Evolutionary conservation across 2,888 invertebrate species (phyloP).

Genomic region (Timema podura): DNA sequence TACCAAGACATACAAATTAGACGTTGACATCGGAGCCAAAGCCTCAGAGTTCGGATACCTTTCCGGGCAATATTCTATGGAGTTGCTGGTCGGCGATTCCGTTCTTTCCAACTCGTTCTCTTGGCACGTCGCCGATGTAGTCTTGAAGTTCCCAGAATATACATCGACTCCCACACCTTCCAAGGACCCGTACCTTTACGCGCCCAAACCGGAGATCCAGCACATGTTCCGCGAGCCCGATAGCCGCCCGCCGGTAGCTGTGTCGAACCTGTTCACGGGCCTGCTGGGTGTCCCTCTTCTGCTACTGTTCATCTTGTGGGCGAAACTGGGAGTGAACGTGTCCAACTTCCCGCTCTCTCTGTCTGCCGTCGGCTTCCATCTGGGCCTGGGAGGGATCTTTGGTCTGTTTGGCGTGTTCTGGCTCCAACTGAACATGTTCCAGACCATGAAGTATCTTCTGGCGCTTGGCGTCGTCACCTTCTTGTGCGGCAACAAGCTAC

Average conservation of each 20-base stretch:
- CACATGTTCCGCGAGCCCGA: slow-evolving; percentile 92
- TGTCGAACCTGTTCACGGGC: slow-evolving; percentile 88
- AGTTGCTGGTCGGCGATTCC: slow-evolving; percentile 86
- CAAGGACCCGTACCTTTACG: slow-evolving; percentile 44
- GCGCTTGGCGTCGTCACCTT: slow-evolving; percentile 86
- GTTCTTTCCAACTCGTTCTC: slow-evolving; percentile 83
- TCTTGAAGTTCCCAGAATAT: slow-evolving; percentile 63
- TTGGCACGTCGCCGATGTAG: slow-evolving; percentile 78
- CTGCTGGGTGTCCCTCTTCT: slow-evolving; percentile 78
- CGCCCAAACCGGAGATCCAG: slow-evolving; percentile 58
- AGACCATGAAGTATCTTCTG: slow-evolving; percentile 83
- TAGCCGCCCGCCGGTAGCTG: slow-evolving; percentile 78
- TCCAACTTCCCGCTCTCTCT: slow-evolving; percentile 72
- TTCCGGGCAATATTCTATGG: slow-evolving; percentile 76
- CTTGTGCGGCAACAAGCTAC: slow-evolving; percentile 86
- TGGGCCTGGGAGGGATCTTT: slow-evolving; percentile 82
- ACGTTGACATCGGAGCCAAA: slow-evolving; percentile 79
- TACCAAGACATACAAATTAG: slow-evolving; percentile 77
- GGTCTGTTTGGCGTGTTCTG: slow-evolving; percentile 87
- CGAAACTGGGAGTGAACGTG: slow-evolving; percentile 79
- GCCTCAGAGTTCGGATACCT: slow-evolving; percentile 71
- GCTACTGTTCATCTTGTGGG: slow-evolving; percentile 81
- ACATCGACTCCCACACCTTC: slow-evolving; percentile 40
- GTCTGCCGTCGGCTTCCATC: slow-evolving; percentile 84
- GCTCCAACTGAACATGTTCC: slow-evolving; percentile 93